Base-by-base conservation (phyloP, 2,113 vertebrate species). In the Zapornia atra region DNA sequence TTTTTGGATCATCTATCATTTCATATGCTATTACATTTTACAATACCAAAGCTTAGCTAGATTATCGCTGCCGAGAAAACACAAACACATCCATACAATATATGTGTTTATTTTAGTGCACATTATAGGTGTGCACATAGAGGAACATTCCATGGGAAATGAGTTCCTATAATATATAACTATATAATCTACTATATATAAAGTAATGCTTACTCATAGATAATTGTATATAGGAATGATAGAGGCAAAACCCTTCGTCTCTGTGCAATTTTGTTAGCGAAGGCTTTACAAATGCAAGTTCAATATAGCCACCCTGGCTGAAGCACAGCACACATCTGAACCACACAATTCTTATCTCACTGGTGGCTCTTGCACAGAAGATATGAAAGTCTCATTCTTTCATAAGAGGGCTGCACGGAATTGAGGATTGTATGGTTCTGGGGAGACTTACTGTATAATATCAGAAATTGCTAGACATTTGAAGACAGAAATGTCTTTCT, bases 401-500 rank as follows among this genome's bases (percentile, higher is more conserved):
- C 92, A 73, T 75, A 88, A 96, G 96, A 96, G 70, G 68, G 78
- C 90, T 90, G 94, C 38, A 18, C 81, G 86, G 96, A 97, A 97
- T 93, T 94, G 97, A 96, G 97, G 93, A 94, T 95, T 96, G 96
- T 91, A 78, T 94, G 86, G 93, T 97, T 95, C 94, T 95, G 94
- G 91, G 64, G 87, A 98, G 96, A 95, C 88, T 95, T 81, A 71
- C 96, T 95, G 92, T 96, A 93, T 97, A 98, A 97, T 97, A 97
- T 97, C 95, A 97, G 91, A 98, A 98, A 97, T 97, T 97, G 56
- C 97, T 95, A 97, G 97, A 97, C 94, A 96, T 97, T 97, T 97
- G 97, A 98, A 98, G 96, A 95, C 95, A 97, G 96, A 98, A 98
- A 97, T 97, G 96, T 95, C 98, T 97, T 94, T 97, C 97, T 96